phyloP scores from a whole-genome alignment of 2,797 vertebrate genomes.

The Pangasius krempfi region DNA sequence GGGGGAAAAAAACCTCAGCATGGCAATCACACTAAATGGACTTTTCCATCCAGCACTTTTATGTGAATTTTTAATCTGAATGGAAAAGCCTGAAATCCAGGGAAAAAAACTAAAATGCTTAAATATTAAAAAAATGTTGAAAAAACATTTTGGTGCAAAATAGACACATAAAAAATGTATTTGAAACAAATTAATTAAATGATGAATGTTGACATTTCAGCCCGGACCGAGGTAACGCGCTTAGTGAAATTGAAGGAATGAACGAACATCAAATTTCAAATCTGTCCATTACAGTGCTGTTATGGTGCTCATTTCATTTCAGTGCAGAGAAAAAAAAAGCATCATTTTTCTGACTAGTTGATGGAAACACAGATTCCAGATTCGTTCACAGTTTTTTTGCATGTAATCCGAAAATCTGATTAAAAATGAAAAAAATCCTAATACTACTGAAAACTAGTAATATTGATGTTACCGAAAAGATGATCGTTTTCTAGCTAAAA shows the following conservation, averaged over 20 bases:
- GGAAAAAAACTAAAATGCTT: too few species aligned
- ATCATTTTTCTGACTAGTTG: not conserved
- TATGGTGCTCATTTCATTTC: not conserved
- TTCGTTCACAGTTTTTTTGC: not conserved
- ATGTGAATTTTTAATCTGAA: not conserved
- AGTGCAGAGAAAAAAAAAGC: not conserved
- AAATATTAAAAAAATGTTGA: not conserved
- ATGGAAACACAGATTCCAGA: not conserved
- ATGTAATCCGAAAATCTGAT: not conserved
- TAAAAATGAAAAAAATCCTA: not conserved
- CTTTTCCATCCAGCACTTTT: not conserved
- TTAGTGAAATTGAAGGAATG: not conserved
- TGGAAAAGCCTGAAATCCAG: not conserved
- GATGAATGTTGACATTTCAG: too few species aligned
- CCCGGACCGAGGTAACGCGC: not conserved
- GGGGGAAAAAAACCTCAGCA: not conserved
- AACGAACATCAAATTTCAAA: not conserved
- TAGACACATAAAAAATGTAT: too few species aligned
- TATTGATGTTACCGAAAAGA: not conserved
- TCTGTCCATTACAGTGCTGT: not conserved
- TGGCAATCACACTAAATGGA: not conserved
- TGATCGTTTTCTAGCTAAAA: slow-evolving; percentile 13
- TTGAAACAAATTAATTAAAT: not conserved
- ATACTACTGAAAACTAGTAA: not conserved
- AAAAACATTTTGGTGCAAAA: not conserved